A percentile compares a stretch with the other conserved stretches of the same genome.
phyloP scores from a whole-genome alignment of 2,113 vertebrate species.

The Physeter macrocephalus region DNA sequence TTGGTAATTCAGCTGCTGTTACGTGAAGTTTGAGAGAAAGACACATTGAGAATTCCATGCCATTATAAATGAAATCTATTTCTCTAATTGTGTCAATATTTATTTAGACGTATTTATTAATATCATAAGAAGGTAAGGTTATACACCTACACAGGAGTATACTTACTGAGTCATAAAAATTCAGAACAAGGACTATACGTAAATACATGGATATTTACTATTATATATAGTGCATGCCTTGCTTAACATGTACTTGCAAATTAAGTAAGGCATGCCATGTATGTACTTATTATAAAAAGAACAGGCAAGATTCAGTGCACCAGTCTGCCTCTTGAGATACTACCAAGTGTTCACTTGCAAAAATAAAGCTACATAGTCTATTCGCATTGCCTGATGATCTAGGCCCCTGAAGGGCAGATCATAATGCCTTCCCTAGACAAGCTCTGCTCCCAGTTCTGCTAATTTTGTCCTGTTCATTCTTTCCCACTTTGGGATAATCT shows the following conservation, averaged over 20 bases:
- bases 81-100: not conserved
- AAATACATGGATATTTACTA: not conserved
- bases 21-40: constrained; percentile 44
- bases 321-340: constrained; percentile 22
- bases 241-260: not conserved
- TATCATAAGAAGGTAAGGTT: not conserved
- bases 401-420: constrained; percentile 74
- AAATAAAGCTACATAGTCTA: constrained; percentile 69
- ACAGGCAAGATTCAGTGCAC: not conserved
- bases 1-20: constrained; percentile 75
- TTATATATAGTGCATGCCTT: not conserved
- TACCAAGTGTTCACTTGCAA: constrained; percentile 59
- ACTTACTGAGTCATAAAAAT: not conserved
- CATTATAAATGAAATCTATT: constrained; percentile 18
- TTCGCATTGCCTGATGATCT: constrained; percentile 73
- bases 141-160: not conserved
- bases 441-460: constrained; percentile 81
- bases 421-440: constrained; percentile 76
- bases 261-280: not conserved
- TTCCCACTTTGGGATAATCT: constrained; percentile 85
- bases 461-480: constrained; percentile 83
- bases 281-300: not conserved
- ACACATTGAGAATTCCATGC: not conserved
- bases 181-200: not conserved
- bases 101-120: not conserved